phyloP scores from a whole-genome alignment of 2,888 invertebrate species.

The Scrobipalpa atriplicella region DNA sequence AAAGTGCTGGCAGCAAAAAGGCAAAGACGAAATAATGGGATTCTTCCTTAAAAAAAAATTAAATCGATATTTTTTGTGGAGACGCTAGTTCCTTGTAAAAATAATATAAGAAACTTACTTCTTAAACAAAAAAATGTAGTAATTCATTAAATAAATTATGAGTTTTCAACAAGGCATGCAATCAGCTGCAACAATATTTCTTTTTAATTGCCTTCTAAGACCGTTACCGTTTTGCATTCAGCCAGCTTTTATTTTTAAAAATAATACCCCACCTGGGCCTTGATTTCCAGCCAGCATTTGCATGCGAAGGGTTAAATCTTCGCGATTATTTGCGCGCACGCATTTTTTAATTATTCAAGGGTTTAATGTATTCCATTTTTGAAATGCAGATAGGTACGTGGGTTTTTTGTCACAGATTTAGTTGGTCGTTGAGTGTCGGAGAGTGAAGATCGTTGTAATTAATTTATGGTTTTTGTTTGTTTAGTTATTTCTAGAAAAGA shows the following conservation, averaged over 20 bases:
- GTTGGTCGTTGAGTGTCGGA: constrained; percentile 62
- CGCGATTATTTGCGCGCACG: constrained; percentile 78
- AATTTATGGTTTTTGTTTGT: constrained; percentile 21
- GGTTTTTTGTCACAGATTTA: constrained; percentile 59
- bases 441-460: constrained; percentile 54
- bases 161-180: constrained; percentile 6
- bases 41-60: no score
- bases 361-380: constrained; percentile 74
- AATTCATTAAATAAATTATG: neutral
- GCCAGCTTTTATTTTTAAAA: constrained; percentile 49
- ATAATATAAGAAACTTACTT: neutral
- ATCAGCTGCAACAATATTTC: neutral
- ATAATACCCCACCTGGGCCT: constrained; percentile 75
- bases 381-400: constrained; percentile 63
- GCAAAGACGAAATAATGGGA: no score
- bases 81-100: neutral
- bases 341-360: constrained; percentile 83
- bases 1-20: no score
- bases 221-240: constrained; percentile 18
- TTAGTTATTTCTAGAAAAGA: constrained; percentile 3
- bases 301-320: constrained; percentile 80
- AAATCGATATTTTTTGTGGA: neutral
- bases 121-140: constrained; percentile 3
- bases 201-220: constrained; percentile 23
- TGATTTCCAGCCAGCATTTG: constrained; percentile 70